Conservation (phyloP, 1,140 invertebrate species). For the Drosophila lini region DNA sequence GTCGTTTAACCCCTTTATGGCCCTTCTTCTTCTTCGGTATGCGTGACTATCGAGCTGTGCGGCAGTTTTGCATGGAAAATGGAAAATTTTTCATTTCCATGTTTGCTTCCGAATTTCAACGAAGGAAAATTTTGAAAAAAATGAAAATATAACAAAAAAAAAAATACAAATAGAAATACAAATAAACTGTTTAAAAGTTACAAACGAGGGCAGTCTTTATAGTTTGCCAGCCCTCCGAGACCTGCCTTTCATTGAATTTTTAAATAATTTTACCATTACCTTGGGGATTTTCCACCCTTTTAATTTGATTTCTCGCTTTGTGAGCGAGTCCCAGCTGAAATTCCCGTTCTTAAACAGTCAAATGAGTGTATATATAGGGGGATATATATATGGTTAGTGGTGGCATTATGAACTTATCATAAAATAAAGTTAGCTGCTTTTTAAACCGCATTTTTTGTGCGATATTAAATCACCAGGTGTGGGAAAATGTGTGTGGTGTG, state of each 20-base stretch:
- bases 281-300: constrained; percentile 13
- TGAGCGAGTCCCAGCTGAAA: constrained; percentile 8
- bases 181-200: neutral
- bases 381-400: constrained; percentile 2
- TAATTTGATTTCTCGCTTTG: constrained; percentile 50
- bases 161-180: constrained; percentile 2
- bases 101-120: constrained; percentile 39
- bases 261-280: constrained; percentile 40
- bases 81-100: constrained; percentile 78
- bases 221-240: constrained; percentile 7
- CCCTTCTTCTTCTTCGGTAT: constrained; percentile 28
- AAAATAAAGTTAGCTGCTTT: constrained; percentile 76
- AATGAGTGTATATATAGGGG: neutral
- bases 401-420: constrained; percentile 77
- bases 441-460: constrained; percentile 74
- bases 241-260: constrained; percentile 51
- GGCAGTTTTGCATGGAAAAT: constrained; percentile 80
- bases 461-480: constrained; percentile 72
- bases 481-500: constrained; percentile 13
- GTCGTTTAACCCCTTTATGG: constrained; percentile 15
- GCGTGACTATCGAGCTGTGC: constrained; percentile 79
- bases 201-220: neutral
- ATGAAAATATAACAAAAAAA: neutral
- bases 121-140: neutral
- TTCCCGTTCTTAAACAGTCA: constrained; percentile 16